Evolutionary conservation across 2,888 invertebrate species (phyloP), one percentile per base, ranked within the genome.

Genomic region (Aplocera efformata): DNA sequence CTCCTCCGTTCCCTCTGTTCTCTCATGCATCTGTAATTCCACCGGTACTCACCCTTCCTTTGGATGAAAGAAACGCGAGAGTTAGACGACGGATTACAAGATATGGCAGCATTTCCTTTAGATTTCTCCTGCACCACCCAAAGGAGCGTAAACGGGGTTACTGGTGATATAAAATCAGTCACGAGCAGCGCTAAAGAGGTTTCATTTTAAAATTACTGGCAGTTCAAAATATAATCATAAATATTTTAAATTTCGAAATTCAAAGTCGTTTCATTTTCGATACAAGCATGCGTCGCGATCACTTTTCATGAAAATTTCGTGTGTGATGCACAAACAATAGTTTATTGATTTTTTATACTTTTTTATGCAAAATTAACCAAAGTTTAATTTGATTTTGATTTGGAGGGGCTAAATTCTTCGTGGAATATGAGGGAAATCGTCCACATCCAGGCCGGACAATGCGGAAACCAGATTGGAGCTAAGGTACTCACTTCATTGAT

Each of bases 371-470:
- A 62, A 59, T 71, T 68, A 56, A 48, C 35, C 56, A 44, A 58
- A 58, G 60, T 68, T 45, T 64, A 60, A 58, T 62, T 66, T 56
- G 67, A 55, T 63, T 59, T 51, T 50, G 50, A 50, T 30, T 51
- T 56, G 65, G 70, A 65, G 41, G 48, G 47, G 41, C 69, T 20
- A 80, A 80, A 79, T 79, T 76, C 4, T 50, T 58, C 46, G 74
- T 76, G 58, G 53, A 75, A 61, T 57, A 94, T 94, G 94, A 91
- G 94, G 88, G 94, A 94, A 90, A 94, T 94, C 74, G 93, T 94
- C 58, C 94, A 94, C 79, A 89, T 94, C 63, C 94, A 94, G 79
- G 93, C 78, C 50, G 84, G 83, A 49, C 78, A 79, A 67, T 84
- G 83, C 60, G 83, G 83, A 10, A 84, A 84, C 91, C 94, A 94